Evolutionary conservation across 2,888 invertebrate genomes (phyloP), one percentile per base, ranked within the genome.

Genomic region (Cephonodes hylas): DNA sequence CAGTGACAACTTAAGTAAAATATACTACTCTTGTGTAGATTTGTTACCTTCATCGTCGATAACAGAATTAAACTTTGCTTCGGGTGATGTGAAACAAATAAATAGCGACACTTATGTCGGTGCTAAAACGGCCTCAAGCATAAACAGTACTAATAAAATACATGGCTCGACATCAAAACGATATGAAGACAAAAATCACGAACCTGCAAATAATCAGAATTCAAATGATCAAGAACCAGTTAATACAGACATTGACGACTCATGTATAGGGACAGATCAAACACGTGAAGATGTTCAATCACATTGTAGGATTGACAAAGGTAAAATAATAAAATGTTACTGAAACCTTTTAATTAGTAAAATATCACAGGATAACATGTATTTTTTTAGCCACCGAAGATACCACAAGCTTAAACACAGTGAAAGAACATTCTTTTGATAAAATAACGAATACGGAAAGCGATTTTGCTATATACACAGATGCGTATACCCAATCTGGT

Each of bases 21-120:
- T 77, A 1, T 91, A 89, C 69, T 83, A 91, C 69, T 91, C 91
- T 1, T 91, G 91, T 65, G 83, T 91, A 13, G 91, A 91, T 73
- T 79, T 85, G 42, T 66, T 79, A 15, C 66, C 72, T 15, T 63
- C 69, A 10, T 75, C 73, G 27, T 78, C 83, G 31, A 65, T 73
- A 56, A 73, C 75, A 20, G 73, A 67, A 34, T 48, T 73, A 46
- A 69, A 78, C 42, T 59, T 75, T 27, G 77, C 66, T 18, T 78
- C 78, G 20, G 82, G 80, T 18, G 82, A 86, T 68, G 63, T 84
- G 1, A 67, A 72, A 42, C 85, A 71, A 68, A 78, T 81, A 20
- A 67, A 80, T 57, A 89, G 90, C 67, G 89, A 90, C 63, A 84
- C 83, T 20, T 68, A 74, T 15, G 70, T 86, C 57, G 25, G 77